phyloP scores from a whole-genome alignment of 2,113 vertebrate species.

The Zingel zingel region DNA sequence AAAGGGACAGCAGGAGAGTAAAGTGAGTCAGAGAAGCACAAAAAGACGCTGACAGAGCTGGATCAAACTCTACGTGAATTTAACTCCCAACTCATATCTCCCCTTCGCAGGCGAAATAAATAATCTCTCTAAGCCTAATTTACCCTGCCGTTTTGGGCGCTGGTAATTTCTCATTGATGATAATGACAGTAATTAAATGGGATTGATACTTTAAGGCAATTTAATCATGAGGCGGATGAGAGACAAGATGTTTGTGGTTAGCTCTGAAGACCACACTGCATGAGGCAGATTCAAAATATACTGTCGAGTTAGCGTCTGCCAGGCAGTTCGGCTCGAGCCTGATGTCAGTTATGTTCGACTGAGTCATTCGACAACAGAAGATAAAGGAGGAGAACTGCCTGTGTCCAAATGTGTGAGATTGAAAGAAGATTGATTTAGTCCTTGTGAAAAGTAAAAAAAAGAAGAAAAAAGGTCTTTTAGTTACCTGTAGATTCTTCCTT shows the following conservation, averaged over 20 bases:
- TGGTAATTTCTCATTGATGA: conserved; percentile 81
- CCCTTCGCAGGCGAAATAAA: conserved; percentile 74
- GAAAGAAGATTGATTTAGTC: background rate
- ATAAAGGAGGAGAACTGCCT: background rate
- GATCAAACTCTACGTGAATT: conserved; percentile 45
- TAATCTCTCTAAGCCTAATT: conserved; percentile 79
- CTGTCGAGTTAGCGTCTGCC: conserved; percentile 15
- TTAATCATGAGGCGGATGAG: conserved; percentile 77
- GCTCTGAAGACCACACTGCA: conserved; percentile 49
- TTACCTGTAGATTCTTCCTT: background rate
- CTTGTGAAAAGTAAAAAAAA: background rate
- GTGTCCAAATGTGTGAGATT: conserved; percentile 6
- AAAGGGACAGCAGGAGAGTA: conserved; percentile 40
- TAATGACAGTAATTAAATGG: conserved; percentile 86
- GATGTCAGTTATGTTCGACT: conserved; percentile 12
- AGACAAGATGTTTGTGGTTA: conserved; percentile 60
- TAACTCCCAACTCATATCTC: conserved; percentile 69
- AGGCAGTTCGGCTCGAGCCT: conserved; percentile 19
- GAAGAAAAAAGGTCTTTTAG: background rate
- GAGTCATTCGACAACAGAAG: conserved; percentile 5
- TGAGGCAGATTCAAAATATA: conserved; percentile 28
- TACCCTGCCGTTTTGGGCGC: conserved; percentile 75
- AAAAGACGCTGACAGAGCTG: conserved; percentile 13
- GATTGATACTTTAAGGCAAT: conserved; percentile 81
- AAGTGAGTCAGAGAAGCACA: conserved; percentile 4